Conservation (phyloP, 1,140 invertebrate species). For the Danaus plexippus region DNA sequence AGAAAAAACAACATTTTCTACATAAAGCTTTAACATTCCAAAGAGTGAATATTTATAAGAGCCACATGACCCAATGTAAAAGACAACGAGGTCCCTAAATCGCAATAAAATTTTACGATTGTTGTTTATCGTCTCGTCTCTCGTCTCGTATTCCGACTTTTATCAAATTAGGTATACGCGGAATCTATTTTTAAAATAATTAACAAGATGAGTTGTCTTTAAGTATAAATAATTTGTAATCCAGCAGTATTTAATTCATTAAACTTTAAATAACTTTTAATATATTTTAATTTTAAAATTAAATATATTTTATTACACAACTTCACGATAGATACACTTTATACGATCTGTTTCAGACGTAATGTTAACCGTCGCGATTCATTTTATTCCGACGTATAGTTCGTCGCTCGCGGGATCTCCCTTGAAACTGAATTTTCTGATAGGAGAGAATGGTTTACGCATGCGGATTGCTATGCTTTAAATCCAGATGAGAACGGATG, state of each 20-base stretch:
- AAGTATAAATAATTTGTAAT: no score
- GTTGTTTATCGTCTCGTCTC: not conserved
- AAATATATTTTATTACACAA: no score
- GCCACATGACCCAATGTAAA: slow-evolving; percentile 20
- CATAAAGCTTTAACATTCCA: slow-evolving; percentile 11
- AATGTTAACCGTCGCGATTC: slow-evolving; percentile 4
- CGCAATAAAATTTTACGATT: slow-evolving; percentile 18
- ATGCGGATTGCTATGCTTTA: slow-evolving; percentile 46
- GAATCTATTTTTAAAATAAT: no score
- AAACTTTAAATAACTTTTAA: no score
- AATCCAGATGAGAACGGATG: slow-evolving; percentile 47
- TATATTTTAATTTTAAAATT: no score
- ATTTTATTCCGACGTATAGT: slow-evolving; percentile 26
- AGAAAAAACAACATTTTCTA: no score
- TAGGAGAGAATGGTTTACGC: slow-evolving; percentile 43
- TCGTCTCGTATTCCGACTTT: no score
- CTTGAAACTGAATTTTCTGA: slow-evolving; percentile 46
- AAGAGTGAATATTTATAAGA: slow-evolving; percentile 20
- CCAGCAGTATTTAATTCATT: no score
- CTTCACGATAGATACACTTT: no score
- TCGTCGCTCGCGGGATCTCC: slow-evolving; percentile 27
- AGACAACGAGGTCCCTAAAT: slow-evolving; percentile 17
- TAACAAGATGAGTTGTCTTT: no score
- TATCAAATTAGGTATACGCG: no score
- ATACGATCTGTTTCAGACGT: no score